Percentiles rank a stretch among this genome's conserved stretches.
These are phyloP conservation scores for Hermaeophaga mercurialis DNA, from an alignment of 2,888 invertebrate genomes.

Conservation along the genomic window DNA sequence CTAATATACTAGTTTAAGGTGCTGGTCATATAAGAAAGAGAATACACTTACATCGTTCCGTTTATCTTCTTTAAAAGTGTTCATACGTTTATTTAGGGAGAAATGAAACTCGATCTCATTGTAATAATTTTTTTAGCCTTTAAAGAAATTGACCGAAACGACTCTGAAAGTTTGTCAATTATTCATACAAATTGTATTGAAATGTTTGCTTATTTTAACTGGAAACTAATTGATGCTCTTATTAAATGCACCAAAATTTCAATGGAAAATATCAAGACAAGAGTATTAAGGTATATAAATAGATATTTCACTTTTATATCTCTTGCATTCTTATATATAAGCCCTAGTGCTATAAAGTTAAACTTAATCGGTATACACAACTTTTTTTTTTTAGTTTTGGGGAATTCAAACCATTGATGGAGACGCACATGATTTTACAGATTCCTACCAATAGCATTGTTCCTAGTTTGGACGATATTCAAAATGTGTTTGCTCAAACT, in stretches of 20 bases:
- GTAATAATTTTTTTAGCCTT: constrained; percentile 61
- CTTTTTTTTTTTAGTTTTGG: constrained; percentile 35
- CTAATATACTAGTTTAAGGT: no score
- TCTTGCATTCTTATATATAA: no score
- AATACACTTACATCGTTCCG: no score
- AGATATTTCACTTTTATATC: no score
- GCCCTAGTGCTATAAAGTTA: no score
- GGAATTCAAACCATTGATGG: constrained; percentile 61
- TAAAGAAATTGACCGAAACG: constrained; percentile 66
- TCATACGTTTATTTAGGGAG: no score
- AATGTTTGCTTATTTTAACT: constrained; percentile 79
- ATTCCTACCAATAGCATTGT: constrained; percentile 68
- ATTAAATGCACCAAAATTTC: constrained; percentile 76
- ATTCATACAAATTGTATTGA: constrained; percentile 79
- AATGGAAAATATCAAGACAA: constrained; percentile 71
- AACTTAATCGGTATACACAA: not conserved
- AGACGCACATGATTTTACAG: constrained; percentile 67
- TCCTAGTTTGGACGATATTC: constrained; percentile 74
- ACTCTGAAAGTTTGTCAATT: constrained; percentile 63
- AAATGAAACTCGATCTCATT: no score
- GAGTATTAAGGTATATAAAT: constrained; percentile 55
- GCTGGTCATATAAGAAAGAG: no score
- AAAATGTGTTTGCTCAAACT: constrained; percentile 68
- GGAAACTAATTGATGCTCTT: constrained; percentile 73
- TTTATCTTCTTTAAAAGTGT: no score